Evolutionary conservation across 1,140 invertebrate genomes (phyloP).

Genomic region (Sipha flava): DNA sequence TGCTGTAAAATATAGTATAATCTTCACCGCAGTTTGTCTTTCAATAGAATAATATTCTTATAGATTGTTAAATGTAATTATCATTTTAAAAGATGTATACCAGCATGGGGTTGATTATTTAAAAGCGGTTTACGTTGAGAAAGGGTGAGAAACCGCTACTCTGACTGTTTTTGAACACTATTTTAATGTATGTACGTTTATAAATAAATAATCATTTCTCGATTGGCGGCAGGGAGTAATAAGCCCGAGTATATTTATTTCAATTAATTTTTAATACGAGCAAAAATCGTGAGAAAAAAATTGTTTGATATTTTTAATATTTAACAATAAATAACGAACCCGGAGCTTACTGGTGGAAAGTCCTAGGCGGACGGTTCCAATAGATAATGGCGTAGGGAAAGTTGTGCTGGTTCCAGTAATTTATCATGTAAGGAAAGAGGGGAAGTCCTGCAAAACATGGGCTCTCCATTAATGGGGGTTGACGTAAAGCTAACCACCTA

Average conservation of each 20-base stretch:
- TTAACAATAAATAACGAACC: too few species aligned
- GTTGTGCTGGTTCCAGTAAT: too few species aligned
- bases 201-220: conserved; percentile 7
- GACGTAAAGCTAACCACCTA: neutral
- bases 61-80: conserved; percentile 9
- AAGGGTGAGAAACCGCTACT: conserved; percentile 12
- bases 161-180: conserved; percentile 1
- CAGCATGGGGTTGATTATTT: conserved; percentile 31
- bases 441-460: too few species aligned
- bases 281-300: neutral
- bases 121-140: neutral
- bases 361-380: too few species aligned
- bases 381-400: too few species aligned
- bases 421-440: too few species aligned
- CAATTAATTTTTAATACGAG: neutral
- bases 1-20: neutral
- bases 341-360: too few species aligned
- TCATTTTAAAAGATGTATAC: neutral
- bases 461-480: neutral
- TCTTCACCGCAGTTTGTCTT: neutral
- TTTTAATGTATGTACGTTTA: neutral
- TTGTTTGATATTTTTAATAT: neutral
- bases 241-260: neutral
- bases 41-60: neutral
- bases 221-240: neutral